Percentiles rank a stretch among this genome's conserved stretches.
phyloP scores from a whole-genome alignment of 2,113 vertebrate species.

The Stegostoma tigrinum region DNA sequence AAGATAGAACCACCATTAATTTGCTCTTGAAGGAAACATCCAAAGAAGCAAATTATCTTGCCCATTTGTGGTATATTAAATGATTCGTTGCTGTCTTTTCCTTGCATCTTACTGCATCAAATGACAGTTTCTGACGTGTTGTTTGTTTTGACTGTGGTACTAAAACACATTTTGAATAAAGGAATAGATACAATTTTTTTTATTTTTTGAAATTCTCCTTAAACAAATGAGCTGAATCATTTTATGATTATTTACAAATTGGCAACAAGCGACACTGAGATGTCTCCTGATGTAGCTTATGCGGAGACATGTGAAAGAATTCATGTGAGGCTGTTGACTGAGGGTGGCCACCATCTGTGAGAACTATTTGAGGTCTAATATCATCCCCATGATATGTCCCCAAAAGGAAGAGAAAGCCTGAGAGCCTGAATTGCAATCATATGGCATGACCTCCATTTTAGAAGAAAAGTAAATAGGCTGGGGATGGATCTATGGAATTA shows the following conservation, averaged over 20 bases:
- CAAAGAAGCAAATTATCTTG: background rate
- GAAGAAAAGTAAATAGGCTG: slow-evolving; percentile 42
- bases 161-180: background rate
- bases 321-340: slow-evolving; percentile 46
- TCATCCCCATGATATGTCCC: slow-evolving; percentile 34
- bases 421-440: background rate
- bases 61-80: background rate
- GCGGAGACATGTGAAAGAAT: slow-evolving; percentile 40
- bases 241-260: background rate
- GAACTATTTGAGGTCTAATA: slow-evolving; percentile 46
- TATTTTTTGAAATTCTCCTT: background rate
- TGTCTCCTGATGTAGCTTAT: background rate
- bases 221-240: background rate
- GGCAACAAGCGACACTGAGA: background rate
- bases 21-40: background rate
- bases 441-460: slow-evolving; percentile 42
- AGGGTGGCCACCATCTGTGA: slow-evolving; percentile 51
- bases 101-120: background rate
- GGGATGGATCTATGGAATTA: slow-evolving; percentile 37
- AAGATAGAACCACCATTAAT: background rate
- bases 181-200: background rate
- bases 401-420: slow-evolving; percentile 41
- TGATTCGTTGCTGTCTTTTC: background rate
- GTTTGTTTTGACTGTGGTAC: background rate
- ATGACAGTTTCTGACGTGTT: background rate